These are phyloP conservation scores for Macaria liturata DNA, from an alignment of 2,888 invertebrate species.

Conservation along the genomic window DNA sequence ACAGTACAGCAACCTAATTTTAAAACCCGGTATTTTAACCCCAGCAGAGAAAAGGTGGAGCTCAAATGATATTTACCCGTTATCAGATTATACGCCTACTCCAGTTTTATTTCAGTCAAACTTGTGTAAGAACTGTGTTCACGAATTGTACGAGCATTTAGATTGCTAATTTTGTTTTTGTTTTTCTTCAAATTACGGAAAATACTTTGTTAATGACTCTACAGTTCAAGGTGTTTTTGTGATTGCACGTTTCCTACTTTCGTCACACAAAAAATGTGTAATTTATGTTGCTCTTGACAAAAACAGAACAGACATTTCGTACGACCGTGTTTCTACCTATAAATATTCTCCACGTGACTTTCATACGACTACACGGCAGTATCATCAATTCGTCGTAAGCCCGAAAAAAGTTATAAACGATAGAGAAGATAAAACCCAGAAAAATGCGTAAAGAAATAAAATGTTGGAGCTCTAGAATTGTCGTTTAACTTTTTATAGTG, in stretches of 20 bases:
- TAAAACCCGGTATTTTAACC: constrained; percentile 6
- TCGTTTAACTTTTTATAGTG: constrained; percentile 23
- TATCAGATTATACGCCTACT: constrained; percentile 22
- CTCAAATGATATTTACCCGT: constrained; percentile 14
- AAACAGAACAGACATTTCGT: not conserved
- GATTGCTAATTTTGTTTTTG: constrained; percentile 9
- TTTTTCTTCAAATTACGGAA: not conserved
- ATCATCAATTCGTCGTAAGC: constrained; percentile 8
- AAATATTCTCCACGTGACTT: not conserved
- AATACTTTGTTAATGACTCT: constrained; percentile 1
- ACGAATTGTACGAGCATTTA: constrained; percentile 12
- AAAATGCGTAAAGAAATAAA: constrained; percentile 15
- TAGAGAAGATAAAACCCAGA: constrained; percentile 8
- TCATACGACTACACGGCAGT: not conserved
- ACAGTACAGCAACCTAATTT: constrained; percentile 1
- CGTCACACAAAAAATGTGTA: not conserved
- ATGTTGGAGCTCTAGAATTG: constrained; percentile 8
- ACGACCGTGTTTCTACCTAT: not conserved
- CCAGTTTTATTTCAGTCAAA: constrained; percentile 13
- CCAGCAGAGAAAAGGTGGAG: constrained; percentile 11
- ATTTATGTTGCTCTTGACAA: constrained; percentile 1
- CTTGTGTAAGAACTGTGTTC: constrained; percentile 3
- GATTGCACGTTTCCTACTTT: constrained; percentile 3
- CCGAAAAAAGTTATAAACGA: constrained; percentile 9
- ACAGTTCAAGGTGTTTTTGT: constrained; percentile 7